Percentiles rank a stretch among this genome's conserved stretches.
phyloP scores from a whole-genome alignment of 2,888 invertebrate genomes.

The Leucoptera coffeella region DNA sequence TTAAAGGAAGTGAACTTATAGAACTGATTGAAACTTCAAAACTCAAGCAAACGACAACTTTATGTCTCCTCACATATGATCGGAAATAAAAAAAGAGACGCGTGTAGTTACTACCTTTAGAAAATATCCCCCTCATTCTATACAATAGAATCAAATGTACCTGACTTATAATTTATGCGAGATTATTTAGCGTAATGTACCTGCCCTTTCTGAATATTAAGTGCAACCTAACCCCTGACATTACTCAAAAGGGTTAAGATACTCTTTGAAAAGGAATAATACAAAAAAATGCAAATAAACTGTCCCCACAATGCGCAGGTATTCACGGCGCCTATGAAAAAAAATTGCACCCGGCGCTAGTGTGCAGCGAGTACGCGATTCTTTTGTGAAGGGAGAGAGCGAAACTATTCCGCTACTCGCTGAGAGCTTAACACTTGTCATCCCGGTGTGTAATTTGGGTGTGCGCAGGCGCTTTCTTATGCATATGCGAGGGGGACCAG shows the following conservation, averaged over 20 bases:
- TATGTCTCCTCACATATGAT: too few relatives aligned
- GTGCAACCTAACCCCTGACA: conserved; percentile 55
- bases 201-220: conserved; percentile 55
- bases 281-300: conserved; percentile 51
- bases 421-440: conserved; percentile 40
- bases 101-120: conserved; percentile 18
- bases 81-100: too few relatives aligned
- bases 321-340: conserved; percentile 30
- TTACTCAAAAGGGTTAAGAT: conserved; percentile 51
- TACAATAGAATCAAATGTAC: conserved; percentile 50
- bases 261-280: conserved; percentile 48
- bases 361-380: conserved; percentile 22
- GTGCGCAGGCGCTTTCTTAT: conserved; percentile 37
- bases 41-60: too few relatives aligned
- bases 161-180: conserved; percentile 56
- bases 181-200: conserved; percentile 54
- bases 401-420: conserved; percentile 15
- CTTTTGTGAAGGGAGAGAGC: conserved; percentile 11
- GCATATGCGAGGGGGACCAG: conserved; percentile 41
- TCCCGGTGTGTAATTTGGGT: conserved; percentile 48
- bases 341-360: conserved; percentile 25
- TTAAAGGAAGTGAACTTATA: conserved; percentile 47
- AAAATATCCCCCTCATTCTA: conserved; percentile 17
- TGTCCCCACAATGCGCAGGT: conserved; percentile 37
- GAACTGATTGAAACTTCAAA: conserved; percentile 34